Evolutionary conservation across 64 coral and sea anemone genomes (phyloP).

Genomic region (Acropora tenuis): DNA sequence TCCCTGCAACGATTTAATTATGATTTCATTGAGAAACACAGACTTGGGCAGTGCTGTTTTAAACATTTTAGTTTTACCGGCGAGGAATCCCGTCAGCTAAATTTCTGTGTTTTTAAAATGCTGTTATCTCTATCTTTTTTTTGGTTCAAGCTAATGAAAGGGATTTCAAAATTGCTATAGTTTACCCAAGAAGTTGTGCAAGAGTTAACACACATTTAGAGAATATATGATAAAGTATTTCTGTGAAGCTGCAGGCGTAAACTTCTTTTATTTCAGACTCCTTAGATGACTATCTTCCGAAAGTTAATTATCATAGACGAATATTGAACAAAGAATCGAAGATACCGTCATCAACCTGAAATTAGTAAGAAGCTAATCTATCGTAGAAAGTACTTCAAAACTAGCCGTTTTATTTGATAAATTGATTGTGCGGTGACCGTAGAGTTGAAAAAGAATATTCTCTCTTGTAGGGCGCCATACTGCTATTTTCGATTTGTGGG

Average conservation of each 20-base stretch:
- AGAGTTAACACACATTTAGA: not conserved
- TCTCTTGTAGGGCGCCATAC: not conserved
- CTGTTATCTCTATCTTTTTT: too few species aligned
- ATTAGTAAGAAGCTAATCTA: not conserved
- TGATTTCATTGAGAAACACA: too few species aligned
- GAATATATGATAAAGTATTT: not conserved
- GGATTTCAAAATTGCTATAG: too few species aligned
- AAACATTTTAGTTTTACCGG: too few species aligned
- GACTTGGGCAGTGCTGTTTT: too few species aligned
- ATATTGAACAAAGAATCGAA: not conserved
- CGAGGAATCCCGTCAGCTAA: too few species aligned
- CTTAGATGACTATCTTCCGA: conserved; percentile 14
- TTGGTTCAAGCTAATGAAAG: too few species aligned
- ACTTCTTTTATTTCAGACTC: conserved; percentile 6
- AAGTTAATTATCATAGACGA: conserved; percentile 1
- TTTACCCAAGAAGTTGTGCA: too few species aligned
- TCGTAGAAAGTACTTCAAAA: not conserved
- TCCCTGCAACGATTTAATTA: too few species aligned
- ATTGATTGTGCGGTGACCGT: not conserved
- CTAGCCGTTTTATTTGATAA: not conserved
- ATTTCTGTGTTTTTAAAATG: too few species aligned
- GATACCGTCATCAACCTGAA: conserved; percentile 3
- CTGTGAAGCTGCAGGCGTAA: not conserved
- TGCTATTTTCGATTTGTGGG: conserved; percentile 27
- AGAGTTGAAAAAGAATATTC: not conserved